Evolutionary conservation across 2,888 invertebrate genomes (phyloP).

Genomic region (Drosophila niveifrons): DNA sequence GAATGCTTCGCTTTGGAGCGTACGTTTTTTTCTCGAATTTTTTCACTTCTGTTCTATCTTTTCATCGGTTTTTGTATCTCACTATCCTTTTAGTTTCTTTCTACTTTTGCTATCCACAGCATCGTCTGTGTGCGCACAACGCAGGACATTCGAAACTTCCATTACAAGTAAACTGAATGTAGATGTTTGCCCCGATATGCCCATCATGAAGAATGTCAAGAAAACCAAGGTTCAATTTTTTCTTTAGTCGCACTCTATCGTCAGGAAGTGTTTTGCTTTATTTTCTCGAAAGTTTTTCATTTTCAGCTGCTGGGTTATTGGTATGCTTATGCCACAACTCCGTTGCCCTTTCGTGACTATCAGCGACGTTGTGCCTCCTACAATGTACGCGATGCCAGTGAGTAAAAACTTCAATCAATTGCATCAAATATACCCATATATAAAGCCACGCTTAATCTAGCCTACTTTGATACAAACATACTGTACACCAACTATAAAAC

Average conservation of each 20-base stretch:
- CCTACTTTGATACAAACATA: constrained; percentile 45
- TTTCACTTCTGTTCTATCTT: background rate
- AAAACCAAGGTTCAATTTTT: constrained; percentile 26
- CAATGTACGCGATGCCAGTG: constrained; percentile 47
- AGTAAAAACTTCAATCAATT: constrained; percentile 20
- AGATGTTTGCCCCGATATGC: constrained; percentile 29
- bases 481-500: constrained; percentile 42
- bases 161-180: background rate
- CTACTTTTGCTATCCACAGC: background rate
- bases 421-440: no score
- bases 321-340: constrained; percentile 62
- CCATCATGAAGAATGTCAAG: constrained; percentile 11
- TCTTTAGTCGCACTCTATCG: background rate
- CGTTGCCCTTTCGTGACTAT: constrained; percentile 23
- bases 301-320: constrained; percentile 59
- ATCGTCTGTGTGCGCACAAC: no score
- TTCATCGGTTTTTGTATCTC: no score
- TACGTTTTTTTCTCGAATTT: background rate
- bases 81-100: background rate
- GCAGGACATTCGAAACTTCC: background rate
- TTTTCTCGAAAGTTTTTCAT: background rate
- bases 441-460: constrained; percentile 17
- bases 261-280: background rate
- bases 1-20: background rate
- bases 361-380: constrained; percentile 51